Conservation (phyloP, 1,140 invertebrate species). For the Ylistrum balloti region DNA sequence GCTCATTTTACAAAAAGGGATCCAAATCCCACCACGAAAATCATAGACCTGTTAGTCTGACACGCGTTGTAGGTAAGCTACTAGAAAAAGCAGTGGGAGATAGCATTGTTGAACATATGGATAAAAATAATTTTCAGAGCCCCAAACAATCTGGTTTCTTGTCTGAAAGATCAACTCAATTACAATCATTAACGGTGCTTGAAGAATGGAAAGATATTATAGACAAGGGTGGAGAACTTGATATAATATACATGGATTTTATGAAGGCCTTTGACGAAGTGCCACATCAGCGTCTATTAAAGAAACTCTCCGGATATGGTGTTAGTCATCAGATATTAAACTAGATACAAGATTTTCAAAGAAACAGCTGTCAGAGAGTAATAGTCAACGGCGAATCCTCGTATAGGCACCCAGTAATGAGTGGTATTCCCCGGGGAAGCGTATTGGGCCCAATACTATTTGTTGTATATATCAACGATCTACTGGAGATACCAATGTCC, state of each 20-base stretch:
- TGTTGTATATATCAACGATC: too few species aligned
- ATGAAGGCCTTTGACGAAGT: conserved; percentile 55
- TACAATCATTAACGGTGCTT: conserved; percentile 31
- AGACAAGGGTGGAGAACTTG: conserved; percentile 44
- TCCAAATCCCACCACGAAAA: conserved; percentile 45
- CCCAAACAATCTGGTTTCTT: conserved; percentile 60
- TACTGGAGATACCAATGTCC: too few species aligned
- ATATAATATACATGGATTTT: conserved; percentile 58
- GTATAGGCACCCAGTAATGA: conserved; percentile 41
- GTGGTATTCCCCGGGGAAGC: too few species aligned
- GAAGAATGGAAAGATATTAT: conserved; percentile 52
- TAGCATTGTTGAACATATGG: too few species aligned
- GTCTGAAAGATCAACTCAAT: conserved; percentile 43
- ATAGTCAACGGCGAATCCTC: conserved; percentile 51
- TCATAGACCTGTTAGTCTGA: conserved; percentile 53
- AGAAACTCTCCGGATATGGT: conserved; percentile 41
- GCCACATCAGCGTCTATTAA: conserved; percentile 46
- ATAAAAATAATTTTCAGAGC: too few species aligned
- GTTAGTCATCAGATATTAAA: conserved; percentile 7
- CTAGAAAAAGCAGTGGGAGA: conserved; percentile 50
- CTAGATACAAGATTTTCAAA: conserved; percentile 46
- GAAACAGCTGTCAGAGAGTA: conserved; percentile 36
- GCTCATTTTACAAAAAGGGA: conserved; percentile 49
- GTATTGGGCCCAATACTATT: too few species aligned
- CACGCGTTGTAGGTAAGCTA: conserved; percentile 44